These are phyloP conservation scores for Lysiphlebus fabarum DNA, from an alignment of 1,140 invertebrate species.

Conservation along the genomic window DNA sequence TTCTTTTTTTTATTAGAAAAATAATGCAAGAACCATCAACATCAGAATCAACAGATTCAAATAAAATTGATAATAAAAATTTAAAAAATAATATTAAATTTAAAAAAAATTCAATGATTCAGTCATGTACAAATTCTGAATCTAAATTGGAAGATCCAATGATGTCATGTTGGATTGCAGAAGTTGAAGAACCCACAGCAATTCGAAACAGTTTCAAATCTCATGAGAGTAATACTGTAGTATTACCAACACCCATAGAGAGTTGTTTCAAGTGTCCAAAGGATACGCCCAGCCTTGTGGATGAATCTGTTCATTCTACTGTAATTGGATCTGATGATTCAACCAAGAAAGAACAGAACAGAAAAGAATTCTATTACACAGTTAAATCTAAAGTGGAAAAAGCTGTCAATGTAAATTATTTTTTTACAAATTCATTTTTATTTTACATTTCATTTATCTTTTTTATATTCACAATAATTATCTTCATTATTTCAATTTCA, in stretches of 20 bases:
- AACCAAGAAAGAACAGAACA: conserved; percentile 8
- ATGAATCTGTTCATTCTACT: conserved; percentile 16
- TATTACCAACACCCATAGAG: conserved; percentile 24
- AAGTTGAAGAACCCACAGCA: conserved; percentile 18
- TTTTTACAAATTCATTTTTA: neutral
- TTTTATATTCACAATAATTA: conserved; percentile 3
- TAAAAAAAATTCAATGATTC: conserved; percentile 19
- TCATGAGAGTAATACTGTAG: conserved; percentile 27
- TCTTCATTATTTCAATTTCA: conserved; percentile 9
- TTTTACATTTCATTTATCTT: neutral
- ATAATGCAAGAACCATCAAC: too few species aligned
- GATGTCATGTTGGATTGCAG: conserved; percentile 10
- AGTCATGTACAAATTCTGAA: conserved; percentile 38
- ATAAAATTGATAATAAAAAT: conserved; percentile 5
- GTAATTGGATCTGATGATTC: conserved; percentile 18
- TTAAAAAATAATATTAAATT: neutral
- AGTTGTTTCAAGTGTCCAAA: conserved; percentile 25
- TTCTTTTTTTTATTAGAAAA: too few species aligned
- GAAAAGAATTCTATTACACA: conserved; percentile 29
- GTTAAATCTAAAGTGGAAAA: conserved; percentile 35
- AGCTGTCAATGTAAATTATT: conserved; percentile 31
- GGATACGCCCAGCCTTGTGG: conserved; percentile 16
- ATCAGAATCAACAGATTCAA: too few species aligned
- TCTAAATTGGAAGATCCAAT: conserved; percentile 27
- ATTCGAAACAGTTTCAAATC: conserved; percentile 26